Conservation (phyloP, 2,797 vertebrate species). For the Halcyon smyrnensis region DNA sequence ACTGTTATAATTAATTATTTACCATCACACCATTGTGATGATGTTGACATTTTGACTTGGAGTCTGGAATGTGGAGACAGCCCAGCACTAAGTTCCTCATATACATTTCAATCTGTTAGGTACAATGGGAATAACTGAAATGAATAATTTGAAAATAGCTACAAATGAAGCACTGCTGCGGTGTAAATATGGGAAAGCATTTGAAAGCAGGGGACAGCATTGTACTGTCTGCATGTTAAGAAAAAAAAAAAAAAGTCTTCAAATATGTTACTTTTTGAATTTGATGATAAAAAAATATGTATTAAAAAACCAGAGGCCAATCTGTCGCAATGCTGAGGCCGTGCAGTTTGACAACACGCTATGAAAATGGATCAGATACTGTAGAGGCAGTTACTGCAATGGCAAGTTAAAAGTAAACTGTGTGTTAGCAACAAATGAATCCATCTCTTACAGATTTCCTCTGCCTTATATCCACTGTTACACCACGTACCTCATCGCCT, state of each 20-base stretch:
- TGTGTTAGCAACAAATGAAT: not conserved
- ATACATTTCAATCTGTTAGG: not conserved
- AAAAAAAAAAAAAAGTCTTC: not conserved
- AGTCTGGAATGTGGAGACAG: not conserved
- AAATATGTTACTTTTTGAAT: not conserved
- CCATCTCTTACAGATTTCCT: not conserved
- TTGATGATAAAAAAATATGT: not conserved
- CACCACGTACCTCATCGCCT: constrained; percentile 87
- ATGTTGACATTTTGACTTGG: not conserved
- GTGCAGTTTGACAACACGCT: not conserved
- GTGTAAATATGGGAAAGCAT: not conserved
- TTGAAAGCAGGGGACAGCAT: not conserved
- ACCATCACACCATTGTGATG: not conserved
- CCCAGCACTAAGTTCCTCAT: not conserved
- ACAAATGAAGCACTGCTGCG: not conserved
- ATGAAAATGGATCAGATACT: not conserved
- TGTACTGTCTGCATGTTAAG: not conserved
- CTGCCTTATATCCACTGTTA: not conserved
- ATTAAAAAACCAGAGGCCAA: not conserved
- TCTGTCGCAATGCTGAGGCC: not conserved
- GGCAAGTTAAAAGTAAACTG: not conserved
- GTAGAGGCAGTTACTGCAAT: not conserved
- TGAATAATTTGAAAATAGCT: not conserved
- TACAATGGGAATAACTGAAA: not conserved
- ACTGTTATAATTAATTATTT: not conserved